Conservation (phyloP, 2,888 invertebrate genomes). For the Perizoma flavofasciatum region DNA sequence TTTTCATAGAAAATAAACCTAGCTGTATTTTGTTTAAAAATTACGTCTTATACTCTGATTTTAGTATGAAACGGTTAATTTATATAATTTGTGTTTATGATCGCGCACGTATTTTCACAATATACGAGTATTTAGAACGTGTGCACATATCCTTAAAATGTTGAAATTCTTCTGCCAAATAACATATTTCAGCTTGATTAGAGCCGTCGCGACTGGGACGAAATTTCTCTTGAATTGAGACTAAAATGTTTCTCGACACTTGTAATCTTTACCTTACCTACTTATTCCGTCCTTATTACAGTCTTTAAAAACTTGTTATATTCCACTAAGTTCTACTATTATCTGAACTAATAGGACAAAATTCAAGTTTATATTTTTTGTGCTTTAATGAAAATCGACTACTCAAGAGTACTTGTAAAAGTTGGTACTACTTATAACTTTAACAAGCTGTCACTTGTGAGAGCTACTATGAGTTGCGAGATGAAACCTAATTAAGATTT, state of each 20-base stretch:
- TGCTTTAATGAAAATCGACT: too few species aligned
- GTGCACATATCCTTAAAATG: slow-evolving; percentile 4
- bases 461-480: slow-evolving; percentile 1
- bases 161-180: slow-evolving; percentile 3
- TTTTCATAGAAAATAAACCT: too few species aligned
- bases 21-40: too few species aligned
- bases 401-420: background rate
- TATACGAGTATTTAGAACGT: slow-evolving; percentile 3
- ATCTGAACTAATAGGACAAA: too few species aligned
- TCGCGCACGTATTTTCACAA: slow-evolving; percentile 6
- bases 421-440: background rate
- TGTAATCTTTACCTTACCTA: too few species aligned
- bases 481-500: slow-evolving; percentile 17
- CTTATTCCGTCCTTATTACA: too few species aligned
- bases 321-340: too few species aligned
- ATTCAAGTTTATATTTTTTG: too few species aligned
- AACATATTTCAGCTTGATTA: too few species aligned
- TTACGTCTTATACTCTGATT: too few species aligned
- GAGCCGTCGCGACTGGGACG: background rate
- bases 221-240: background rate
- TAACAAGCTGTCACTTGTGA: background rate
- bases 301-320: too few species aligned
- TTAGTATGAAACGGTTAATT: slow-evolving; percentile 9
- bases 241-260: background rate
- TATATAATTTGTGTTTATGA: too few species aligned